Conservation (phyloP, 2,888 invertebrate genomes). For the Nasonovia ribisnigri region DNA sequence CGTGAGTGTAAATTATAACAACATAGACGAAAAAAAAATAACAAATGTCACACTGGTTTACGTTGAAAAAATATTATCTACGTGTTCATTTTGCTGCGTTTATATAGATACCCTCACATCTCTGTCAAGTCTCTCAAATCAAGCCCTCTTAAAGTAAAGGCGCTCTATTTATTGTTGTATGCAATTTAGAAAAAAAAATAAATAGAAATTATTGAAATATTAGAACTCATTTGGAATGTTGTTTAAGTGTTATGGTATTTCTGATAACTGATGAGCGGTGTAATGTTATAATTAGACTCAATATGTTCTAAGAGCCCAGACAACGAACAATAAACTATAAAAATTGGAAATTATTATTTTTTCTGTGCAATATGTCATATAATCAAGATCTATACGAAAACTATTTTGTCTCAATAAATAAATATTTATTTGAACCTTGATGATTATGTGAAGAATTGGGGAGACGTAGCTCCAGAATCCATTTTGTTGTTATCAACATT, state of each 20-base stretch:
- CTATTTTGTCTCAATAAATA: not conserved
- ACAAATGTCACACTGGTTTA: conserved; percentile 10
- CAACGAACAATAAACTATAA: too few relatives aligned
- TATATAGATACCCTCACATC: not conserved
- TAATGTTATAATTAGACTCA: not conserved
- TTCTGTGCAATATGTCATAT: not conserved
- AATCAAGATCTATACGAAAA: not conserved
- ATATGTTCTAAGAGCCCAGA: not conserved
- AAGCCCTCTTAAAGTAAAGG: too few relatives aligned
- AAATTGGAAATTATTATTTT: not conserved
- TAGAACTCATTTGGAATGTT: not conserved
- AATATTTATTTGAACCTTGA: not conserved
- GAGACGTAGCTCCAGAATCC: too few relatives aligned
- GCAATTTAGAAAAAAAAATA: not conserved
- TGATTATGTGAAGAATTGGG: not conserved
- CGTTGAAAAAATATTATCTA: not conserved
- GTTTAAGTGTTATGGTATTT: not conserved
- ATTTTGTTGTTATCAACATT: too few relatives aligned
- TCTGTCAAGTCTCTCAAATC: not conserved
- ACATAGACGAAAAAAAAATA: conserved; percentile 3
- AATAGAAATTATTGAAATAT: not conserved
- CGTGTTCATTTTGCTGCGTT: not conserved
- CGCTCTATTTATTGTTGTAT: not conserved
- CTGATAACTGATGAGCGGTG: not conserved
- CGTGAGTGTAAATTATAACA: not conserved